Evolutionary conservation across 1,140 invertebrate genomes (phyloP), one percentile per base, ranked within the genome.

Genomic region (Penaeus vannamei): DNA sequence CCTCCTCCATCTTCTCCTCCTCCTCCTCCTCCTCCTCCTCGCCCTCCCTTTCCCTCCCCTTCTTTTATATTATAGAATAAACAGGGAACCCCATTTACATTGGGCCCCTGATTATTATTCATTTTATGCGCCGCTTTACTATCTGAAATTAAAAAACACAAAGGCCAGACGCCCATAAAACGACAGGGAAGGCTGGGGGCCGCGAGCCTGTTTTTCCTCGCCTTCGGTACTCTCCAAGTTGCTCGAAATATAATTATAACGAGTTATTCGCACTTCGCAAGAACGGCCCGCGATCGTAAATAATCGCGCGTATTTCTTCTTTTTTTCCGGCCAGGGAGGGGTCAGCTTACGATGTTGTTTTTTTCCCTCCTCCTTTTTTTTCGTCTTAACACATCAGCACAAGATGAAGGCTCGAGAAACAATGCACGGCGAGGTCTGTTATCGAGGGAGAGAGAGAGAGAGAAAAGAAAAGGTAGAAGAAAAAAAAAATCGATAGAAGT

Each of bases 81-180:
- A 79, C 76, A 79, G 85, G 69, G 69, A 59, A 86, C 46, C 46
- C 42, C 85, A 80, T 86, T 64, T 86, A 80, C 85, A 80, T 79
- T 80, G 72, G 72, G 20, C 76, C 32, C 76, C 77, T 86, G 72
- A 86, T 86, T 86, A 86, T 86, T 86, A 86, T 86, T 86, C 85
- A 86, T 86, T 86, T 86, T 86, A 86, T 86, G 85, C 77, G 72
- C 26, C 77, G 26, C 85, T 79, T 86, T 86, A 86, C 72, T 86
- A 64, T 86, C 85, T 53, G 76, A 86, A 86, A 86, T 86, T 80
- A 86, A 80, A 85, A 80, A 86, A 86, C 85, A 86, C 77, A 86
- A 86, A 86, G 77, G 60, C 72, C 85, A 86, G 85, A 85, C 85
- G 72, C 59, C 85, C 76, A 86, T 86, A 86, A 86, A 86, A 79